These are phyloP conservation scores for Athalia rosae DNA, from an alignment of 2,888 invertebrate species.

Conservation along the genomic window DNA sequence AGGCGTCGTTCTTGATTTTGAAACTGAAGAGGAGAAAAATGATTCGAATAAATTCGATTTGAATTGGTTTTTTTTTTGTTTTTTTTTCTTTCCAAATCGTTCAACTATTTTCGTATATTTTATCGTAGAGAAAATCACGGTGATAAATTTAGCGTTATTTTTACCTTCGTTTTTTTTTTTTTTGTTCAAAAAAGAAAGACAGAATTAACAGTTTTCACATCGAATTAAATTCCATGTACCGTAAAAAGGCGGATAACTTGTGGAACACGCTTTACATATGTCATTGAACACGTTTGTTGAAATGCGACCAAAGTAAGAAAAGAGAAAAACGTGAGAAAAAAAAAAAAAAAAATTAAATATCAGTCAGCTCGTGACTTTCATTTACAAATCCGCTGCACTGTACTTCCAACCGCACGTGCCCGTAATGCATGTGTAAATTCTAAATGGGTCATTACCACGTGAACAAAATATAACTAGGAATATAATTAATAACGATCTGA, in stretches of 20 bases:
- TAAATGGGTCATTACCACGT: slow-evolving; percentile 7
- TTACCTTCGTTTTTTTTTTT: too few relatives aligned
- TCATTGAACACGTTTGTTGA: slow-evolving; percentile 41
- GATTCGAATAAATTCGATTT: too few relatives aligned
- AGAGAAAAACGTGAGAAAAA: too few relatives aligned
- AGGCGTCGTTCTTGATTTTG: neutral
- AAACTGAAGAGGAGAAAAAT: too few relatives aligned
- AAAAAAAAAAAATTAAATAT: too few relatives aligned
- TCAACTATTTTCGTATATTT: too few relatives aligned
- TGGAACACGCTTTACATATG: slow-evolving; percentile 28
- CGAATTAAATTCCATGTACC: neutral
- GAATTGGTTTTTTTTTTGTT: too few relatives aligned
- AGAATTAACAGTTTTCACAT: slow-evolving; percentile 24
- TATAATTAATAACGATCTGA: neutral
- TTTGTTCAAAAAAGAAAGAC: neutral
- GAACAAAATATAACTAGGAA: neutral
- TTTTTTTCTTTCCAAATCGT: too few relatives aligned
- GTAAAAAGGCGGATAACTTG: neutral
- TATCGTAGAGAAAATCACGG: too few relatives aligned
- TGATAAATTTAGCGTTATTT: too few relatives aligned
- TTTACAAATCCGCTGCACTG: slow-evolving; percentile 13
- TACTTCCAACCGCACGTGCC: neutral
- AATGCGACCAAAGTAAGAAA: slow-evolving; percentile 9
- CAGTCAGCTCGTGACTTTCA: slow-evolving; percentile 37
- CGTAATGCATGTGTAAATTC: neutral